Evolutionary conservation across 2,797 vertebrate genomes (phyloP), one percentile per base, ranked within the genome.

Genomic region (Manis javanica): DNA sequence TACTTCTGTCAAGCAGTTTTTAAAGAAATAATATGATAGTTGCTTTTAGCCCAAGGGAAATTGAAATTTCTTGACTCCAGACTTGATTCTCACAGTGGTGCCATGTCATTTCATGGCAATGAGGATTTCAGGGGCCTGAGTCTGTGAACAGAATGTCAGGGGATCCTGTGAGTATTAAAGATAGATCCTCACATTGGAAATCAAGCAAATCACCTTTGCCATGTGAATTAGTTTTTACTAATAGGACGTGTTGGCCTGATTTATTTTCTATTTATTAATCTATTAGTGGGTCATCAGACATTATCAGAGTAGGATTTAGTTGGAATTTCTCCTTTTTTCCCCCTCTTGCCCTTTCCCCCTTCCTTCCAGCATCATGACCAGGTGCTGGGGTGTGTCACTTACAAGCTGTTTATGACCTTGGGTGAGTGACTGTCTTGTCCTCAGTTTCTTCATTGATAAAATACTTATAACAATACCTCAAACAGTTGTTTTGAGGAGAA

Each of bases 41-140:
- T 91, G 39, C 19, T 77, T 96, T 88, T 64, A 82, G 68, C 46
- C 75, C 68, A 63, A 94, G 83, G 55, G 37, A 89, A 87, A 87
- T 77, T 21, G 61, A 49, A 92, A 21, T 7, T 7, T 63, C 78
- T 11, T 53, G 51, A 63, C 26, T 34, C n/a, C 24, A 34, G 51
- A n/a, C 63, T 72, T 89, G 34, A 24, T 91, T 86, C 46, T 74
- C 37, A 31, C 68, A 0, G 0, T 8, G 42, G 29, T n/a, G 16
- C 57, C 64, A 7, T 39, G 23, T 46, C 18, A 53, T 78, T 72
- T 39, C 85, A 49, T 15, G n/a, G 23, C 72, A 55, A 89, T 53
- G 83, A 83, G 18, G 53, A 49, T 37, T 69, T 85, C 57, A 69
- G 77, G 72, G 69, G n/a, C 18, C n/a, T 66, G 18, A 42, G 39